A percentile compares a stretch with the other conserved stretches of the same genome.
Evolutionary conservation across 64 coral and sea anemone species (phyloP).

Genomic region (Stichodactyla helianthus): DNA sequence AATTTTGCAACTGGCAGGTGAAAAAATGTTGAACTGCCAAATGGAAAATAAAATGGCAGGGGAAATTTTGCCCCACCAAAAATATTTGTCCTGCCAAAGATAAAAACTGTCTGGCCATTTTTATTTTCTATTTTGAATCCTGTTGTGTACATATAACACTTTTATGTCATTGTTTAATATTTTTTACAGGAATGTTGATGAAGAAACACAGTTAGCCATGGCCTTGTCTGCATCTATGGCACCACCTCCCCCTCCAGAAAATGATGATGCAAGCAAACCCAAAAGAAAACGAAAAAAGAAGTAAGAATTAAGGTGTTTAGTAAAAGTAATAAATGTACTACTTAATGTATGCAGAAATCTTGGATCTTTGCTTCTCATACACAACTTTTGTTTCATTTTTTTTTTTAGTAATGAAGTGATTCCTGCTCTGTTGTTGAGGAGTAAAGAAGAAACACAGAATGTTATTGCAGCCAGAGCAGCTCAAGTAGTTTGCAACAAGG

Average conservation of each 20-base stretch:
- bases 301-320: constrained; percentile 21
- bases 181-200: constrained; percentile 68
- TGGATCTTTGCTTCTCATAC: not conserved
- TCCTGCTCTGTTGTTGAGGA: constrained; percentile 63
- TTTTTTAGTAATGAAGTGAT: constrained; percentile 36
- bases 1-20: too few species aligned
- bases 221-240: constrained; percentile 92
- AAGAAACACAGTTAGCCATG: constrained; percentile 87
- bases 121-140: too few species aligned
- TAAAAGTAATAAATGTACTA: too few species aligned
- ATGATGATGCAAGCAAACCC: not conserved
- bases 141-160: too few species aligned
- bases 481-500: constrained; percentile 47
- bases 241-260: constrained; percentile 23
- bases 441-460: constrained; percentile 59
- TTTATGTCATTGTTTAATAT: not conserved
- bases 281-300: constrained; percentile 50
- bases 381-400: constrained; percentile 7
- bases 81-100: too few species aligned
- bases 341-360: too few species aligned
- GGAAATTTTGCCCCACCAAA: too few species aligned
- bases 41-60: too few species aligned
- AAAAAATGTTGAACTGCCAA: too few species aligned
- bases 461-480: constrained; percentile 63
- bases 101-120: too few species aligned